Conservation (phyloP, 2,888 invertebrate genomes). For the Agonopterix arenella region DNA sequence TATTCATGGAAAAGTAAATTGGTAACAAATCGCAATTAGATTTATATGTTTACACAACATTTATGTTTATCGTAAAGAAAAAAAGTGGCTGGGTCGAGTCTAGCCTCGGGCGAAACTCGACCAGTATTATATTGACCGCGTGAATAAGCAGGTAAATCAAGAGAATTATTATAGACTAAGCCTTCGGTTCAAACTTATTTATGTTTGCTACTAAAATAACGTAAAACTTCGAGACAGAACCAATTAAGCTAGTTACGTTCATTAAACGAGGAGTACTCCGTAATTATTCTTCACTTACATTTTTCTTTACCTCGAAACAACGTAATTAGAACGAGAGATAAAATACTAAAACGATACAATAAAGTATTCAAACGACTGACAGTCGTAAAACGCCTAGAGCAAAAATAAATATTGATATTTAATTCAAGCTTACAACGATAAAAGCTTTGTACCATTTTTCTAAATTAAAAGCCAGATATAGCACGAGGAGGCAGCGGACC, state of each 20-base stretch:
- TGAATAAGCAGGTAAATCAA: conserved; percentile 34
- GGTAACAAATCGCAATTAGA: conserved; percentile 50
- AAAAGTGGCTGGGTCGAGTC: conserved; percentile 26
- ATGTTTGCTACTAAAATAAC: conserved; percentile 30
- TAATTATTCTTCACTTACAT: conserved; percentile 11
- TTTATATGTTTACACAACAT: conserved; percentile 54
- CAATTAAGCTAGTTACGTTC: conserved; percentile 30
- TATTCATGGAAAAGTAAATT: conserved; percentile 45
- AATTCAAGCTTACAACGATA: conserved; percentile 40
- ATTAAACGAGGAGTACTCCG: conserved; percentile 10
- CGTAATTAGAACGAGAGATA: conserved; percentile 7
- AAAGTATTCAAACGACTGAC: conserved; percentile 12
- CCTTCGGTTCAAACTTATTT: conserved; percentile 32
- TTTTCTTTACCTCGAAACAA: conserved; percentile 2
- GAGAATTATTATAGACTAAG: conserved; percentile 32
- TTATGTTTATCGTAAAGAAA: conserved; percentile 34
- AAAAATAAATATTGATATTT: conserved; percentile 52
- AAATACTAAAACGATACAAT: conserved; percentile 14
- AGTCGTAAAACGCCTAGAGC: conserved; percentile 48
- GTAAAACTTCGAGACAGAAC: conserved; percentile 35
- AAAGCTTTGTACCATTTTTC: conserved; percentile 52
- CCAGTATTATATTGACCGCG: conserved; percentile 9
- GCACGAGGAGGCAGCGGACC: conserved; percentile 49
- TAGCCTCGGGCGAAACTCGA: conserved; percentile 28
- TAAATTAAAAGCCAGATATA: conserved; percentile 63